Base-by-base conservation (phyloP, 2,797 vertebrate genomes). In the Odontamblyopus rebecca region DNA sequence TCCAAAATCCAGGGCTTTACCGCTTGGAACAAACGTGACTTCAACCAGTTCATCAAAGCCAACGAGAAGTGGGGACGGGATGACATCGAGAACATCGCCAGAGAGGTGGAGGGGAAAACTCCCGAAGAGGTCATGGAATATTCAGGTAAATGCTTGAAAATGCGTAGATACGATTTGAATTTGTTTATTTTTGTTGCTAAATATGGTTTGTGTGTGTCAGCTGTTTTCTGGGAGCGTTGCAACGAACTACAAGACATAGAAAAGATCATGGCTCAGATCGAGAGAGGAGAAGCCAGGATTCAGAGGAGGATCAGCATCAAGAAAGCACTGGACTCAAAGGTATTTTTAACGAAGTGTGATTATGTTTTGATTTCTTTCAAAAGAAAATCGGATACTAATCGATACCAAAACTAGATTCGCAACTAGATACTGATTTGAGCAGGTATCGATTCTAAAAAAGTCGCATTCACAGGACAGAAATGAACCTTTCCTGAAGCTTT, bases 31-130 rank as follows among this genome's bases (percentile, higher is more conserved):
- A 99, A 99, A 87, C 96, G 98, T 66, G 98, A 99, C 91, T 99
- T 99, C 86, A 99, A 99, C 89, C 98, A 99, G 90, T 99, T 99
- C 92, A 99, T 99, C 82, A 99, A 99, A 93, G 98, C 98, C 56
- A 99, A 99, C 68, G 98, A 99, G 90, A 99, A 99, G 85, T 99
- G 98, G 98, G 98, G 98, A 70, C 92, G 98, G 83, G 98, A 99
- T 76, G 98, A 99, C 81, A 98, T 99, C 69, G 98, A 99, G 91
- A 99, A 99, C 83, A 99, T 99, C 78, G 98, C 98, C 68, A 94
- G 97, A 76, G 97, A 99, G 88, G 98, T 99, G 1, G 98, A 99
- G 91, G 97, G 98, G 0, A 99, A 99, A 93, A 97, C 96, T 12
- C 98, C 98, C 0, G 98, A 99, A 73, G 98, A 99, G 91, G 98